phyloP scores from a whole-genome alignment of 2,113 vertebrate species.

The Triplophysa rosa region DNA sequence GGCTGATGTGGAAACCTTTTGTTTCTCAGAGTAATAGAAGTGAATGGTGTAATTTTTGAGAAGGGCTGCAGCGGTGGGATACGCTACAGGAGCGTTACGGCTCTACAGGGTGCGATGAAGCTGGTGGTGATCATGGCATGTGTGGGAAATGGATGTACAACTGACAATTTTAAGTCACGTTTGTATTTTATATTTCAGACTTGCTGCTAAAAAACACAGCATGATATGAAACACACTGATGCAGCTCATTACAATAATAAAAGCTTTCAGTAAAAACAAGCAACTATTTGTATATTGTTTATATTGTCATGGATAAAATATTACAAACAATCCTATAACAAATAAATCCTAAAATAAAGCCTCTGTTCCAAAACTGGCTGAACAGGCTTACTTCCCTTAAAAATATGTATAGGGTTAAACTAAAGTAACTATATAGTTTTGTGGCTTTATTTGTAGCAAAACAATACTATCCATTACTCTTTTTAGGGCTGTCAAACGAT shows the following conservation, averaged over 20 bases:
- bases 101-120: background rate
- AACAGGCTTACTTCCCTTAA: too few relatives aligned
- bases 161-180: background rate
- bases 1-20: conserved; percentile 11
- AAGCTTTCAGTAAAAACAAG: too few relatives aligned
- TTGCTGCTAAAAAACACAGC: background rate
- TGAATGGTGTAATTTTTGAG: conserved; percentile 27
- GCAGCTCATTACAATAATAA: background rate
- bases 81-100: background rate
- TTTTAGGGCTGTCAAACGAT: too few relatives aligned
- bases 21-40: conserved; percentile 25
- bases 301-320: background rate
- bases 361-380: too few relatives aligned
- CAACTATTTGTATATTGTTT: too few relatives aligned
- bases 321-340: background rate
- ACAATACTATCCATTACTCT: too few relatives aligned
- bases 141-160: background rate
- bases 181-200: background rate
- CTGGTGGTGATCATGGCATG: background rate
- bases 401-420: too few relatives aligned
- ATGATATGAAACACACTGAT: background rate
- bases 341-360: too few relatives aligned
- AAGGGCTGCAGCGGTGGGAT: background rate
- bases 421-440: too few relatives aligned
- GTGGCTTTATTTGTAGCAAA: too few relatives aligned